Evolutionary conservation across 2,113 vertebrate genomes (phyloP), one percentile per base, ranked within the genome.

Genomic region (Phyllopteryx taeniolatus): DNA sequence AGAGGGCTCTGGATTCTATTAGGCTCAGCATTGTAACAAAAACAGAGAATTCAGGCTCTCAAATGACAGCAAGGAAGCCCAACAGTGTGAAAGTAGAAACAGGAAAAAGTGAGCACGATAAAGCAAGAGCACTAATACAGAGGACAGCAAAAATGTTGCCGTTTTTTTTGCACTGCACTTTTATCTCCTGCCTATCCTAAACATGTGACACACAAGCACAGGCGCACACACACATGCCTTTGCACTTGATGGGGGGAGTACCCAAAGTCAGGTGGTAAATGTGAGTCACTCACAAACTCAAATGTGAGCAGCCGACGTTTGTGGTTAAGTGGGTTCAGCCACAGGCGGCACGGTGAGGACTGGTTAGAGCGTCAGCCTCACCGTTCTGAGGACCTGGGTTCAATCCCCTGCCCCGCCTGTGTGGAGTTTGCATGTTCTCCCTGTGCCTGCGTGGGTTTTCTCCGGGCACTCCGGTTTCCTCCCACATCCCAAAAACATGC

Each of bases 221-320:
- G 43, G 67, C 67, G 62, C 10, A 70, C 8, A 61, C 46, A 66
- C 70, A 73, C 44, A 64, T 71, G 60, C 14, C 73, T n/a, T 63
- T 56, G 44, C 51, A 54, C 71, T 77, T 57, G 33, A 70, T 43
- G 54, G 71, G 67, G 49, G 63, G 68, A 76, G 61, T 80, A 70
- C 49, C 71, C 77, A 77, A 39, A 79, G 87, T 90, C 90, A 89
- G 80, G 81, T 80, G 87, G 72, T 82, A 19, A 67, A 72, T 84
- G 75, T 89, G 85, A 86, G 46, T 86, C 81, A 87, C 53, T 68
- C 59, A 76, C 77, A 78, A 72, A 74, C 80, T 65, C 66, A 61
- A 27, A 59, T 78, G 68, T 76, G 75, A 79, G 67, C 66, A 51
- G 53, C 61, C 67, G 68, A 80, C 74, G 87, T 85, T 81, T 78